phyloP scores from a whole-genome alignment of 2,113 vertebrate species.

The Uropsilus gracilis region DNA sequence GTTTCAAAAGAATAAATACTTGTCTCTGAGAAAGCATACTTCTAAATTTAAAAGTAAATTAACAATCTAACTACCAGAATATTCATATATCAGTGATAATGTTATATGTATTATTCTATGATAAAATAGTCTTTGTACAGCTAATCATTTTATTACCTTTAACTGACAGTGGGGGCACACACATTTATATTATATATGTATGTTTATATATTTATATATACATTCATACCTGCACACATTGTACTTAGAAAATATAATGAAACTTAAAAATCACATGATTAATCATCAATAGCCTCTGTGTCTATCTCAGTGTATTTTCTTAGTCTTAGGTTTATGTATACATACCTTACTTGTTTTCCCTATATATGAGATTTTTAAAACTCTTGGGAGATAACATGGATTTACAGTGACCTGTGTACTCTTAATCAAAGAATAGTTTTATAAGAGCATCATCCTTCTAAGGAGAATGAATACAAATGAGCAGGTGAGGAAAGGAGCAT shows the following conservation, averaged over 20 bases:
- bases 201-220: background rate
- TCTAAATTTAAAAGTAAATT: conserved; percentile 43
- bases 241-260: background rate
- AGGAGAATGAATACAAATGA: background rate
- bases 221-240: background rate
- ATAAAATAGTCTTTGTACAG: background rate
- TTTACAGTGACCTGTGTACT: background rate
- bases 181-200: background rate
- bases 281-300: background rate
- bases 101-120: background rate
- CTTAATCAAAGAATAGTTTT: background rate
- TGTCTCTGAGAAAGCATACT: conserved; percentile 52
- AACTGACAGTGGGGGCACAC: background rate
- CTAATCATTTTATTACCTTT: background rate
- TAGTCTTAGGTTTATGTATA: background rate
- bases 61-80: conserved; percentile 2
- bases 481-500: background rate
- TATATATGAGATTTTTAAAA: conserved; percentile 18
- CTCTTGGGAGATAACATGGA: background rate
- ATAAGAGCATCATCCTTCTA: background rate
- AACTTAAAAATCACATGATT: background rate
- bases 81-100: background rate
- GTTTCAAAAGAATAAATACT: conserved; percentile 53
- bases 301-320: background rate
- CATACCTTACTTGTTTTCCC: background rate